phyloP scores from a whole-genome alignment of 2,888 invertebrate species.

The Scaptomyza cyrtandrae region DNA sequence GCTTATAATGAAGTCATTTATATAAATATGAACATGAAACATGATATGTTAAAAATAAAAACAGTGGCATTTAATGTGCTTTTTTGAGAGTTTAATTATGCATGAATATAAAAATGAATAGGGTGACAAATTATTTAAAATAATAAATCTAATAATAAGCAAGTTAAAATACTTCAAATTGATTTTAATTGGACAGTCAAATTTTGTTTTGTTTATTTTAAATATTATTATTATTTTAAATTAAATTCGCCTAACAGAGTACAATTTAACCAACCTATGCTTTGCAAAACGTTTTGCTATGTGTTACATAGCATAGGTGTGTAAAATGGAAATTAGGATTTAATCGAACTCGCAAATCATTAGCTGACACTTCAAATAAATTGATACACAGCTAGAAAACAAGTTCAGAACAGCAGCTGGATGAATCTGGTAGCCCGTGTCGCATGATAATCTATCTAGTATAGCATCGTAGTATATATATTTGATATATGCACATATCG shows the following conservation, averaged over 20 bases:
- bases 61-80: constrained; percentile 44
- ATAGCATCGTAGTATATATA: constrained; percentile 5
- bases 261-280: constrained; percentile 19
- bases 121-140: constrained; percentile 30
- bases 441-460: background rate
- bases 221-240: too few species aligned
- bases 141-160: background rate
- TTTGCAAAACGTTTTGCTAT: background rate
- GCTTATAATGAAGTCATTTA: constrained; percentile 49
- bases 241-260: too few species aligned
- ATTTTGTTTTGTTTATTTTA: background rate
- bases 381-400: constrained; percentile 28
- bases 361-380: constrained; percentile 41
- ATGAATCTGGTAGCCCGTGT: constrained; percentile 14
- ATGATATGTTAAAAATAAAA: constrained; percentile 50
- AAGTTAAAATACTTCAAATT: background rate
- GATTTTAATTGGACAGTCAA: background rate
- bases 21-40: constrained; percentile 57
- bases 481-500: constrained; percentile 10
- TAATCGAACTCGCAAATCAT: constrained; percentile 57
- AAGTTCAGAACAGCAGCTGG: constrained; percentile 31
- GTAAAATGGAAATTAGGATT: constrained; percentile 18
- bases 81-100: constrained; percentile 18
- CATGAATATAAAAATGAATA: constrained; percentile 26
- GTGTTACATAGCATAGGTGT: too few species aligned